Conservation (phyloP, 2,888 invertebrate species). For the Mythimna impura region DNA sequence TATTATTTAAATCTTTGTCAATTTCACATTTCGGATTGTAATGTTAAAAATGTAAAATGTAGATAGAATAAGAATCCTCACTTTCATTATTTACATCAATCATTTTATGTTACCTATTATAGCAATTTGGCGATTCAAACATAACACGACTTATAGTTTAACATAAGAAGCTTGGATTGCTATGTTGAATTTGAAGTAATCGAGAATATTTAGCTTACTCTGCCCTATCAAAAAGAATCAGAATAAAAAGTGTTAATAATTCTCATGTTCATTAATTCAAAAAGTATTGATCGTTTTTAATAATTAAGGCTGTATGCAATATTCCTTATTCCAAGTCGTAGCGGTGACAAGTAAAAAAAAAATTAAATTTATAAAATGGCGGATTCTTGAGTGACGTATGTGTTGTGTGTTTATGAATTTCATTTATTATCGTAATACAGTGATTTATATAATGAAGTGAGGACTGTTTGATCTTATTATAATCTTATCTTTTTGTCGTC, state of each 20-base stretch:
- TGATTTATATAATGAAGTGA: conserved; percentile 82
- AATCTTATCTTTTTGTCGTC: conserved; percentile 69
- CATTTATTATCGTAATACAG: conserved; percentile 71
- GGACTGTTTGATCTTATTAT: conserved; percentile 69
- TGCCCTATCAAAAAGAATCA: not conserved
- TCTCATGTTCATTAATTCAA: fast-evolving
- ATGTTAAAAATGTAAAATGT: too few relatives aligned
- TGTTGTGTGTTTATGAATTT: conserved; percentile 87
- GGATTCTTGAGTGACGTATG: conserved; percentile 87
- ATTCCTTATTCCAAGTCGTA: conserved; percentile 22
- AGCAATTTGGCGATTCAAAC: not conserved
- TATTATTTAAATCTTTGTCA: too few relatives aligned
- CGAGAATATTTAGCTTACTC: not conserved
- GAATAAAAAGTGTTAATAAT: not conserved
- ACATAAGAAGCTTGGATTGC: not conserved
- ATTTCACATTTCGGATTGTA: too few relatives aligned
- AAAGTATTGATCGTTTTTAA: conserved; percentile 20
- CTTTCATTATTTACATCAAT: not conserved
- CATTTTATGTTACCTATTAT: not conserved
- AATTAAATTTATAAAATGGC: conserved; percentile 86
- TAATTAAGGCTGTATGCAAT: conserved; percentile 36
- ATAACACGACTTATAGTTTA: not conserved
- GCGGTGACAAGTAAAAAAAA: conserved; percentile 55
- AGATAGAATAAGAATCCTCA: too few relatives aligned
- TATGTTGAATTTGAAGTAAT: not conserved